Conservation (phyloP, 2,888 invertebrate genomes). For the Phania funesta region DNA sequence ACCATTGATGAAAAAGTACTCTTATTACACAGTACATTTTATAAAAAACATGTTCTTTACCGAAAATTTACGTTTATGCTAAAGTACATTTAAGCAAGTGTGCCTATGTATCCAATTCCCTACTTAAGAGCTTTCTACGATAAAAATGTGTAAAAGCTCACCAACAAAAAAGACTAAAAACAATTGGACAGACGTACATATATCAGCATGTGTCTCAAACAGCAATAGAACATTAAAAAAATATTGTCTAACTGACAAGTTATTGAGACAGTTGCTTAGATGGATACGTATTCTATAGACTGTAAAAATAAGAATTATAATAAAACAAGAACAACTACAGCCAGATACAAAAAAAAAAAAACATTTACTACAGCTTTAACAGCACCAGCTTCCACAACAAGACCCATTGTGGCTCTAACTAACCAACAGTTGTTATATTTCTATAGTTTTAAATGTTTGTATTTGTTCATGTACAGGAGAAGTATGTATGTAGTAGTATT, state of each 20-base stretch:
- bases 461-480: background rate
- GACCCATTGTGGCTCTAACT: background rate
- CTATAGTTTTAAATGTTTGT: background rate
- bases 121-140: no score
- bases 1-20: no score
- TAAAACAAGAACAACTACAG: slow-evolving; percentile 30
- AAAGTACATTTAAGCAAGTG: background rate
- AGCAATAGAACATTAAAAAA: background rate
- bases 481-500: background rate
- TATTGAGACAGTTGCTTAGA: slow-evolving; percentile 64
- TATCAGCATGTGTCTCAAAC: slow-evolving; percentile 24
- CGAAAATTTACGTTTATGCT: no score
- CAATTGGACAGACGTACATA: slow-evolving; percentile 25
- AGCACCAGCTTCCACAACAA: background rate
- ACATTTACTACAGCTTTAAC: slow-evolving; percentile 11
- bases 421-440: background rate
- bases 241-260: slow-evolving; percentile 33
- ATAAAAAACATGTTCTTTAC: no score
- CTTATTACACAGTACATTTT: no score
- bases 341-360: background rate
- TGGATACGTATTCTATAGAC: slow-evolving; percentile 64
- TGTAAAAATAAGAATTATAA: slow-evolving; percentile 58
- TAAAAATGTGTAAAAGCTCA: slow-evolving; percentile 3
- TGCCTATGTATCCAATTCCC: no score
- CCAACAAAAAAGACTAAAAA: slow-evolving; percentile 1